phyloP scores from a whole-genome alignment of 2,113 vertebrate genomes.

The Perca fluviatilis region DNA sequence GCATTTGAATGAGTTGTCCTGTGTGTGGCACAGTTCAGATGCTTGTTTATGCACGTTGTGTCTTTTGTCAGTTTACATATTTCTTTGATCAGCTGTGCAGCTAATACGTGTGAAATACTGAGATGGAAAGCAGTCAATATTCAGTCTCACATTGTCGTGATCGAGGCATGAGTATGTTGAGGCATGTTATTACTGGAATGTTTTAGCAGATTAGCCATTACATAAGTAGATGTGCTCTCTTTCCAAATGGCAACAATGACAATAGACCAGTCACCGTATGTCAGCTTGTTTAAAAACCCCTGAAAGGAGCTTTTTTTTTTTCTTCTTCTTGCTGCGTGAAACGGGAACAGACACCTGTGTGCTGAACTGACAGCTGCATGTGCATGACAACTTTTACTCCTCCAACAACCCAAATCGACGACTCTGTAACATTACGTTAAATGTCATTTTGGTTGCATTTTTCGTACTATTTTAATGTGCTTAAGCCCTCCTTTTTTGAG shows the following conservation, averaged over 20 bases:
- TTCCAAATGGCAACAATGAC: background rate
- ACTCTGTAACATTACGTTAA: background rate
- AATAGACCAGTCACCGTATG: background rate
- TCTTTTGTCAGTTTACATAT: constrained; percentile 1
- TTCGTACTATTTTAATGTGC: background rate
- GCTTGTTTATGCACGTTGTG: constrained; percentile 12
- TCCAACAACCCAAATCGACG: background rate
- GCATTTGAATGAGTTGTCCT: constrained; percentile 61
- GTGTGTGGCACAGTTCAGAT: constrained; percentile 9
- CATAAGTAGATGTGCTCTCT: background rate
- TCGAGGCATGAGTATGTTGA: no score
- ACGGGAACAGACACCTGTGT: constrained; percentile 58
- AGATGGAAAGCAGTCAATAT: constrained; percentile 16
- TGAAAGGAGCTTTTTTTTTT: background rate
- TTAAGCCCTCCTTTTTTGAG: constrained; percentile 13
- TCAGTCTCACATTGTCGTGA: background rate
- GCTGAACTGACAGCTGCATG: constrained; percentile 4
- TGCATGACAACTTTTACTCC: constrained; percentile 24
- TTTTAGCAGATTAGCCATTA: background rate
- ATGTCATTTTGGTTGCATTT: background rate
- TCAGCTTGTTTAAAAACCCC: constrained; percentile 5
- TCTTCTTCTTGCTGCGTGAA: background rate
- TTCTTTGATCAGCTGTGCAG: constrained; percentile 14
- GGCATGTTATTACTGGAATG: background rate
- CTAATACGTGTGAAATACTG: background rate